Evolutionary conservation across 2,888 invertebrate genomes (phyloP), one percentile per base, ranked within the genome.

Genomic region (Fragum fragum): DNA sequence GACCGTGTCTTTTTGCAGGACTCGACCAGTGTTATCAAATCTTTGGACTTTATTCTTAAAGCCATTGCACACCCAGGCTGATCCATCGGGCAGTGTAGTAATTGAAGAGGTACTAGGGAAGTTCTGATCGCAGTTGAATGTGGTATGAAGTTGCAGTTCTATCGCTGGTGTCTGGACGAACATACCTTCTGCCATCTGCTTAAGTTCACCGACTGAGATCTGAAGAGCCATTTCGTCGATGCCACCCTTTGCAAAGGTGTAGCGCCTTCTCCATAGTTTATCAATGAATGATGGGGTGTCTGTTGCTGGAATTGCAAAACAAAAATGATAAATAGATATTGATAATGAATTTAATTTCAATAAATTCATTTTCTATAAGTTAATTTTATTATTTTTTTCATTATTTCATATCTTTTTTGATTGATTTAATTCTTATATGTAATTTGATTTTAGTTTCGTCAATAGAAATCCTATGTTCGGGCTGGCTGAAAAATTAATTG

Each of bases 41-140:
- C 79, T 72, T 42, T 85, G 85, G 1, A 85, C 28, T 42, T 79
- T 82, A 47, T 85, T 85, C 61, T 80, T 85, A 72, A 75, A 80
- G 5, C 82, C 85, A 26, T 79, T 82, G 52, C 85, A 82, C 23
- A 85, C 82, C 85, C 85, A 85, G 1, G 85, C 79, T 18, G 81
- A 82, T 2, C 79, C 82, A 39, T 85, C 85, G 18, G 74, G 53
- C 42, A 77, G 59, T 53, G 82, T 79, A 0, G 80, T 76, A 6
- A 85, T 82, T 5, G 85, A 29, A 1, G 82, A 69, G 11, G 85
- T 77, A 57, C 73, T 71, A 3, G 55, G 47, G 66, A 70, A 82
- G 59, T 80, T 77, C 47, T 85, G 81, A 61, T 85, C 85, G 21
- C 75, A 77, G 59, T 79, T 73, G 59, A 85, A 85, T 9, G 57